These are phyloP conservation scores for Drosophila parthenogenetica DNA, from an alignment of 2,888 invertebrate species.

Conservation along the genomic window DNA sequence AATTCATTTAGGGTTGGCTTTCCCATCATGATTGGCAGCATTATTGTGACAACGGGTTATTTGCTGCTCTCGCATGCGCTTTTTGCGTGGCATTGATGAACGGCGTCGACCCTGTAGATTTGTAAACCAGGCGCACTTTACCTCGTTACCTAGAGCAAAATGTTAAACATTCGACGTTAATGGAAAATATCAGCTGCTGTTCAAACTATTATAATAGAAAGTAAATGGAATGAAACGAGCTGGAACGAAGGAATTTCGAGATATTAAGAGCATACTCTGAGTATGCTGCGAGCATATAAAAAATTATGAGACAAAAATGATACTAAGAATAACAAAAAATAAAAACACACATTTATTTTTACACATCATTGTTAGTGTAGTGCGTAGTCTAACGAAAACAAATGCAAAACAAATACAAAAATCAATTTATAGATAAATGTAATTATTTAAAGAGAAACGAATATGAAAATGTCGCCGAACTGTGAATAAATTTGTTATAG, in stretches of 20 bases:
- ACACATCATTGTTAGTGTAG: slow-evolving; percentile 80
- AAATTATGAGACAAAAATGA: slow-evolving; percentile 39
- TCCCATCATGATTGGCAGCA: slow-evolving; percentile 92
- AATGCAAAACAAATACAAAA: slow-evolving; percentile 18
- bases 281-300: slow-evolving; percentile 50
- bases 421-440: slow-evolving; percentile 50
- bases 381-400: slow-evolving; percentile 64
- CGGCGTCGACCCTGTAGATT: slow-evolving; percentile 25
- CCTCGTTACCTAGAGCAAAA: slow-evolving; percentile 75
- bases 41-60: slow-evolving; percentile 89
- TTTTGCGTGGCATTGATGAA: slow-evolving; percentile 88
- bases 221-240: slow-evolving; percentile 2
- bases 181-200: slow-evolving; percentile 43
- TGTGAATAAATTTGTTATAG: slow-evolving; percentile 73
- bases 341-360: slow-evolving; percentile 76
- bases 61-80: slow-evolving; percentile 90
- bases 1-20: slow-evolving; percentile 88
- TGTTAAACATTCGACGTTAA: slow-evolving; percentile 56
- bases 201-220: slow-evolving; percentile 32
- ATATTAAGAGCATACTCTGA: slow-evolving; percentile 46
- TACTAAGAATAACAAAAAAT: slow-evolving; percentile 41
- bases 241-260: slow-evolving; percentile 34
- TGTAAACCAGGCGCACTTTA: slow-evolving; percentile 71
- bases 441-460: slow-evolving; percentile 61
- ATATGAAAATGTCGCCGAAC: slow-evolving; percentile 66